Percentiles rank a stretch among this genome's conserved stretches.
Conservation (phyloP, 1,140 invertebrate species). For the Calliopsis andreniformis region DNA sequence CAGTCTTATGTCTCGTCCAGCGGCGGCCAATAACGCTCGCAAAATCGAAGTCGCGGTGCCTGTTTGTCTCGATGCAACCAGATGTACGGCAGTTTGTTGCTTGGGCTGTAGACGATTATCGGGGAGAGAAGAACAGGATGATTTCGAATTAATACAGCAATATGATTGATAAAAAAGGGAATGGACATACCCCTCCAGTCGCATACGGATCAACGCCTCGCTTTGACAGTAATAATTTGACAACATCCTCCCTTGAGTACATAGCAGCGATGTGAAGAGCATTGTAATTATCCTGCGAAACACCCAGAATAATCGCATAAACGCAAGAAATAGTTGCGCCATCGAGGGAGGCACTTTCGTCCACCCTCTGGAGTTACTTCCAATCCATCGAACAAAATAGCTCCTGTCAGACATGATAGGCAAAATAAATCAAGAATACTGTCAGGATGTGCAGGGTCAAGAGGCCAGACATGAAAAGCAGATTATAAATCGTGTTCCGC, state of each 20-base stretch:
- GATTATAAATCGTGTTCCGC: slow-evolving; percentile 62
- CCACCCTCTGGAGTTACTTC: not conserved
- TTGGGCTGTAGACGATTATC: slow-evolving; percentile 82
- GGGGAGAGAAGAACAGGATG: no score
- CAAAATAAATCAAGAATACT: slow-evolving; percentile 8
- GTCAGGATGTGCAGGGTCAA: not conserved
- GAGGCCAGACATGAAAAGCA: slow-evolving; percentile 60
- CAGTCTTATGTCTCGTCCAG: slow-evolving; percentile 93
- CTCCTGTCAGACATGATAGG: not conserved
- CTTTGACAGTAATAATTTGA: slow-evolving; percentile 93
- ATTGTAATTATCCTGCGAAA: slow-evolving; percentile 95
- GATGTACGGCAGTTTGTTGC: slow-evolving; percentile 94
- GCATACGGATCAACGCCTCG: slow-evolving; percentile 95
- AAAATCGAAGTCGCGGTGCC: slow-evolving; percentile 95
- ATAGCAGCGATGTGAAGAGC: slow-evolving; percentile 95
- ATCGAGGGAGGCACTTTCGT: not conserved
- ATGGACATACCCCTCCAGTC: slow-evolving; percentile 92
- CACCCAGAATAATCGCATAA: slow-evolving; percentile 26
- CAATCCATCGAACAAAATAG: not conserved
- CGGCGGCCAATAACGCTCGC: slow-evolving; percentile 90
- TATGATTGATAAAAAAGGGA: no score
- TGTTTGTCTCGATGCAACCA: slow-evolving; percentile 93
- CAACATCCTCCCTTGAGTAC: slow-evolving; percentile 96
- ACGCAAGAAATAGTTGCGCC: not conserved
- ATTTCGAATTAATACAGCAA: no score